Base-by-base conservation (phyloP, 2,113 vertebrate genomes). In the Cichladusa arquata region DNA sequence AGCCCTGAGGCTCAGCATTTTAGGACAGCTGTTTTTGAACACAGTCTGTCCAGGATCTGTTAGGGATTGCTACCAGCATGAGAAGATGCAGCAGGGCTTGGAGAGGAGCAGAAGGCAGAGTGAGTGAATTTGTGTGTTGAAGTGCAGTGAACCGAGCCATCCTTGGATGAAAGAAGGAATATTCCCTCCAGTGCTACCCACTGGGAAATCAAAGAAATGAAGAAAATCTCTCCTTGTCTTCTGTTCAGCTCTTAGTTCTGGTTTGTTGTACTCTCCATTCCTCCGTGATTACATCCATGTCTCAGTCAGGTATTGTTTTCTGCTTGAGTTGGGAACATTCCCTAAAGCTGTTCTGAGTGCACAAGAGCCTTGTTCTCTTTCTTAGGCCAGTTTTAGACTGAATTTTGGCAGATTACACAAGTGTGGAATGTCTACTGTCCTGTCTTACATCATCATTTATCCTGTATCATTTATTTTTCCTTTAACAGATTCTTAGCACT, bases 401-500 rank as follows among this genome's bases (percentile, higher is more conserved):
- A 77, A 84, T 91, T 81, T 93, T 97, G 86, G 85, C 95, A 90
- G 65, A 85, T 61, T 83, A 89, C 73, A 92, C 65, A 64, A 82
- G 82, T 78, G 90, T 54, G 51, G 56, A 69, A 69, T 86, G 73
- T 88, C 96, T 93, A 79, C 89, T 85, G 69, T 81, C 80, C 73
- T 93, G 61, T 87, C 81, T 88, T 94, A 86, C 73, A 95, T 92
- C 95, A 82, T 83, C n/a, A 82, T 72, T 95, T 95, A 29, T 96
- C 93, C 90, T 91, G 89, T 96, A 93, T 95, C 84, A 36, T 94
- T 96, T 89, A 51, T 81, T 94, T 93, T 53, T 44, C 44, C 38
- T 97, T 93, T 95, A 97, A 96, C 73, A 91, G 79, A 92, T 82
- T 93, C 95, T 95, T 88, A 86, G 40, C 47, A 42, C 84, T 95